Evolutionary conservation across 1,140 invertebrate genomes (phyloP).

Genomic region (Macrotrachela quadricornifera): DNA sequence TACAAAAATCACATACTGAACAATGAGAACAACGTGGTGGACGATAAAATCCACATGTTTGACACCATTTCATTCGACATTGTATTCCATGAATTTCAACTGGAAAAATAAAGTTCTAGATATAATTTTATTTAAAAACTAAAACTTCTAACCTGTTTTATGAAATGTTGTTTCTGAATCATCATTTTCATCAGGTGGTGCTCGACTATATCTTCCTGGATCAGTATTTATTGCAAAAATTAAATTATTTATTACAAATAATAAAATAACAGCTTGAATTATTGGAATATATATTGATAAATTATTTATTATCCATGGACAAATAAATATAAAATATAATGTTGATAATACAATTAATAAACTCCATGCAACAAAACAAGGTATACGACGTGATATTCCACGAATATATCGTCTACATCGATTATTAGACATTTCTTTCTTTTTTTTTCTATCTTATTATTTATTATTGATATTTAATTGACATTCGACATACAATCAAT

Average conservation of each 20-base stretch:
- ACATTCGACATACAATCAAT: no score
- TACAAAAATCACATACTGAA: conserved; percentile 94
- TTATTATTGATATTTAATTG: no score
- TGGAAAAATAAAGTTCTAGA: neutral
- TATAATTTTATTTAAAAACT: conserved; percentile 24
- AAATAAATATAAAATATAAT: neutral
- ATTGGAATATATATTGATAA: neutral
- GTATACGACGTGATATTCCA: neutral
- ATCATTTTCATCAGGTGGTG: conserved; percentile 72
- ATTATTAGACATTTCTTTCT: no score
- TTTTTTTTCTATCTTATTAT: no score
- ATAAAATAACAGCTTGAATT: conserved; percentile 32
- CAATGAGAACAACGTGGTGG: conserved; percentile 95
- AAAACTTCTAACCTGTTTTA: neutral
- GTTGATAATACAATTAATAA: neutral
- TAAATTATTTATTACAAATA: conserved; percentile 81
- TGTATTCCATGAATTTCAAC: neutral
- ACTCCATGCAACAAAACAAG: conserved; percentile 6
- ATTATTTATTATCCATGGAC: neutral
- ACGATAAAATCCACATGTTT: conserved; percentile 93
- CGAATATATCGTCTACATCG: no score
- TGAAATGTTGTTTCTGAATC: conserved; percentile 30
- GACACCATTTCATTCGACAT: conserved; percentile 1
- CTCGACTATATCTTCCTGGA: conserved; percentile 92
- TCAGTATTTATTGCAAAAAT: conserved; percentile 96